Percentiles rank a stretch among this genome's conserved stretches.
These are phyloP conservation scores for Boloria selene DNA, from an alignment of 2,888 invertebrate species.

Conservation along the genomic window DNA sequence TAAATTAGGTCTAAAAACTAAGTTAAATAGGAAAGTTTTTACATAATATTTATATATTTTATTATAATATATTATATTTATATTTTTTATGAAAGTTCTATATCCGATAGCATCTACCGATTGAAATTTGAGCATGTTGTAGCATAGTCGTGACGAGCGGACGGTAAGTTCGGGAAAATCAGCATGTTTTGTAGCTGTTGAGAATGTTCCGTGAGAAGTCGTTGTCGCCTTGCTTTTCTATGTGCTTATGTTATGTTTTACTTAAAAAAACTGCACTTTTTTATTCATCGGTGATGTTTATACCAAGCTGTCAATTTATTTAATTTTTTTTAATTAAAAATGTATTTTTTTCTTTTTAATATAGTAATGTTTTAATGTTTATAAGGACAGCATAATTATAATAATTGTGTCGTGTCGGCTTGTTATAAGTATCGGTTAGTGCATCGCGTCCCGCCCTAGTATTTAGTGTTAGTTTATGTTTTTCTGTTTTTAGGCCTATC, in stretches of 20 bases:
- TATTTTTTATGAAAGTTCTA: too few species aligned
- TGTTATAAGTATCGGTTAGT: conserved; percentile 40
- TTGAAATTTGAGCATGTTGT: conserved; percentile 1
- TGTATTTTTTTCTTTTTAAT: neutral
- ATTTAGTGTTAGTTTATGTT: conserved; percentile 74
- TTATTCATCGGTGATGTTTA: conserved; percentile 24
- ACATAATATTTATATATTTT: too few species aligned
- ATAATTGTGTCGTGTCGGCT: conserved; percentile 21
- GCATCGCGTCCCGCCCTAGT: conserved; percentile 53
- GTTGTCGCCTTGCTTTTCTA: conserved; percentile 29
- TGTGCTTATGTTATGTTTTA: conserved; percentile 31
- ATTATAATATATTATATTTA: too few species aligned
- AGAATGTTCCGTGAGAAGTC: conserved; percentile 1
- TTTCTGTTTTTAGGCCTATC: conserved; percentile 86
- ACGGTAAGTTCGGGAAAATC: conserved; percentile 13
- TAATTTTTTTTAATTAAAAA: neutral
- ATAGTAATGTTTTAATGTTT: neutral
- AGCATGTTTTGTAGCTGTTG: conserved; percentile 9
- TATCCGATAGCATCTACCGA: too few species aligned
- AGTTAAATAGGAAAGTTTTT: too few species aligned
- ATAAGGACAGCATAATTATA: neutral
- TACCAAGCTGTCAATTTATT: conserved; percentile 36
- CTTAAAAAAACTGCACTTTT: conserved; percentile 31
- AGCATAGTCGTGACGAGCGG: neutral
- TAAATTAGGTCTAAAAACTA: too few species aligned